These are phyloP conservation scores for Meriones psammophilus DNA, from an alignment of 2,797 vertebrate species.

Conservation along the genomic window DNA sequence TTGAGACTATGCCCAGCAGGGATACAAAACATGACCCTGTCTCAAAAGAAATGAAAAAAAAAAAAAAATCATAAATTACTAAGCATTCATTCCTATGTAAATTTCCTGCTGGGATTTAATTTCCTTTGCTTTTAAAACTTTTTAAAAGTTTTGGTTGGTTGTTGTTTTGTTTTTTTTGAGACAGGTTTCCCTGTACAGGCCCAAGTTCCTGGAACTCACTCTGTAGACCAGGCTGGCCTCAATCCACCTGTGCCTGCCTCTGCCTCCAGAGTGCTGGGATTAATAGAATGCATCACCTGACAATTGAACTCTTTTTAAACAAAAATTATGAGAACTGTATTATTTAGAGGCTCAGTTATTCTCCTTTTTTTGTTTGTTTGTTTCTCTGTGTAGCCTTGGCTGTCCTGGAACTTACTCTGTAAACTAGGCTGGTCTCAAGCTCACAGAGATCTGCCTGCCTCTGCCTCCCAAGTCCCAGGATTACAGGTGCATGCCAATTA, in stretches of 20 bases:
- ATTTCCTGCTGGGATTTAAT: conserved; percentile 26
- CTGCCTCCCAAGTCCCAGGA: too few relatives aligned
- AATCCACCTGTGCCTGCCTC: neutral
- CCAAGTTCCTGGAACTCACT: neutral
- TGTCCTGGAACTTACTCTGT: too few relatives aligned
- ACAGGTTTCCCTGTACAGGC: neutral
- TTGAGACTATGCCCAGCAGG: neutral
- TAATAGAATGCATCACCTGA: neutral
- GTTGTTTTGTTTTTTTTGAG: neutral
- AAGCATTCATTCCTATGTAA: neutral
- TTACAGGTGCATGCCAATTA: too few relatives aligned
- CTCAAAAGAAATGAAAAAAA: neutral
- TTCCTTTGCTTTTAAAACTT: conserved; percentile 37
- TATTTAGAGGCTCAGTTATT: neutral
- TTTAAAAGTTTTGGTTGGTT: neutral
- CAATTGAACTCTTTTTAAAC: neutral
- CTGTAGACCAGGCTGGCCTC: neutral
- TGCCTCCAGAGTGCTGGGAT: neutral
- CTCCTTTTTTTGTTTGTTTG: neutral
- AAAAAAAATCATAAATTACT: neutral
- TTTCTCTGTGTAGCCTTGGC: too few relatives aligned
- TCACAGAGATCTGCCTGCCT: too few relatives aligned
- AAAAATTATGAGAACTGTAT: neutral
- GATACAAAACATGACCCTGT: neutral
- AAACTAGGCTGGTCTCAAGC: too few relatives aligned